phyloP scores from a whole-genome alignment of 37 sponge, comb jelly and placozoan genomes.

The Petrosia ficiformis region DNA sequence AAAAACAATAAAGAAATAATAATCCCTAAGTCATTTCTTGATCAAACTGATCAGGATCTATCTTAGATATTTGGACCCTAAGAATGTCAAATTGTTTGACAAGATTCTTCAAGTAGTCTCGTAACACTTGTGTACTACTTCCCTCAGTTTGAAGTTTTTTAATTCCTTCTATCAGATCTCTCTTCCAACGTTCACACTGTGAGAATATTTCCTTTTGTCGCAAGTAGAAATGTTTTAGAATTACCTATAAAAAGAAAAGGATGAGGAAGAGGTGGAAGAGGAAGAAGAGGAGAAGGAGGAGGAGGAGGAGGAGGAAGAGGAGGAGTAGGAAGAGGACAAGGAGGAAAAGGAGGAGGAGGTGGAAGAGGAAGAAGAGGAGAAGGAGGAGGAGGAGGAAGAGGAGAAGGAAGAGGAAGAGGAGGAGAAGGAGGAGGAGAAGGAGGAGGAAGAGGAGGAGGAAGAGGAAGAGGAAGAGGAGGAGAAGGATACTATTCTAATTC shows the following conservation, averaged over 20 bases:
- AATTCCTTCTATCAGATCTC: conserved; percentile 21
- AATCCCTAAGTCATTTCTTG: too few species aligned
- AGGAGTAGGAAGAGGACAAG: too few species aligned
- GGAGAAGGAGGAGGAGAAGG: too few species aligned
- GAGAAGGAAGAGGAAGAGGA: background rate
- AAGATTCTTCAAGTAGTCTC: conserved; percentile 24
- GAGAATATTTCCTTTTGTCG: conserved; percentile 35
- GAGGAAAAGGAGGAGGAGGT: background rate
- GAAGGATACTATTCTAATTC: too few species aligned
- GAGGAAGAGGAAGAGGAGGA: too few species aligned
- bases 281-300: background rate
- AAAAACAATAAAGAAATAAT: too few species aligned
- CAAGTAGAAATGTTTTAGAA: conserved; percentile 76
- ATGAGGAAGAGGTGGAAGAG: too few species aligned
- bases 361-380: background rate
- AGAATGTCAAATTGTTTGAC: conserved; percentile 32
- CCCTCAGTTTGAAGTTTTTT: conserved; percentile 16
- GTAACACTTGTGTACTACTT: conserved; percentile 1
- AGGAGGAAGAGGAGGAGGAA: too few species aligned
- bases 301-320: too few species aligned
- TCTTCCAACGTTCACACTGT: conserved; percentile 54
- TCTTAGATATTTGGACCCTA: conserved; percentile 36
- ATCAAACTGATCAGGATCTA: conserved; percentile 19
- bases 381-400: background rate
- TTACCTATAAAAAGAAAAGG: conserved; percentile 33